phyloP scores from a whole-genome alignment of 2,797 vertebrate species.

The Dipus sagitta region DNA sequence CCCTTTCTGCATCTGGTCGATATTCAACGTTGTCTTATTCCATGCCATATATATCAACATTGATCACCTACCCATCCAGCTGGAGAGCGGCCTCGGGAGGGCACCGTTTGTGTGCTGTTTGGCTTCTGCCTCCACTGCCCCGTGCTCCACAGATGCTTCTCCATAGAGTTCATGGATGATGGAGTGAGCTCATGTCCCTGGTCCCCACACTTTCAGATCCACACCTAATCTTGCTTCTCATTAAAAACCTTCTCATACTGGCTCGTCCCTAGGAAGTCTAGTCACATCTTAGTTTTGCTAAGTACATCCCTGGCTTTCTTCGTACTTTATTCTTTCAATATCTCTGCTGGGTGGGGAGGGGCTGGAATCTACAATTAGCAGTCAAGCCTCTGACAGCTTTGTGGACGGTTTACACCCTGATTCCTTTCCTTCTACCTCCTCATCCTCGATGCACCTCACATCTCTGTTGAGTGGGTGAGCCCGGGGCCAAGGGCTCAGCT shows the following conservation, averaged over 20 bases:
- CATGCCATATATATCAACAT: accelerated
- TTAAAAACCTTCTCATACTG: not conserved
- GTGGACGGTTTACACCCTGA: not conserved
- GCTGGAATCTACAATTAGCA: not conserved
- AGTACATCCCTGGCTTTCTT: not conserved
- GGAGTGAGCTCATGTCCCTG: not conserved
- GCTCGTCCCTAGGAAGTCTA: not conserved
- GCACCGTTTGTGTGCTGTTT: no score
- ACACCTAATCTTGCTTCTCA: not conserved
- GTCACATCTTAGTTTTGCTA: not conserved
- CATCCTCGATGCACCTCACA: accelerated
- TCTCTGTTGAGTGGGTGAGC: not conserved
- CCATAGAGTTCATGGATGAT: not conserved
- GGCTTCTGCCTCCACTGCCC: not conserved
- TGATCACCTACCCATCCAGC: not conserved
- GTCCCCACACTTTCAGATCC: not conserved
- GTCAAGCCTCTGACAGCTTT: not conserved
- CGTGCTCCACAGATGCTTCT: not conserved
- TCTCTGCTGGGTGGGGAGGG: not conserved
- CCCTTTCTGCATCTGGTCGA: not conserved
- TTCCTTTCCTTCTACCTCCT: no score
- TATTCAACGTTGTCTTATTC: not conserved
- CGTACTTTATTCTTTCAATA: not conserved
- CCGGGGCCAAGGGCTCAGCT: not conserved
- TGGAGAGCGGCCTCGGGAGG: not conserved